A percentile compares a stretch with the other conserved stretches of the same genome.
Conservation (phyloP, 2,797 vertebrate species). For the Pseudochirops cupreus region DNA sequence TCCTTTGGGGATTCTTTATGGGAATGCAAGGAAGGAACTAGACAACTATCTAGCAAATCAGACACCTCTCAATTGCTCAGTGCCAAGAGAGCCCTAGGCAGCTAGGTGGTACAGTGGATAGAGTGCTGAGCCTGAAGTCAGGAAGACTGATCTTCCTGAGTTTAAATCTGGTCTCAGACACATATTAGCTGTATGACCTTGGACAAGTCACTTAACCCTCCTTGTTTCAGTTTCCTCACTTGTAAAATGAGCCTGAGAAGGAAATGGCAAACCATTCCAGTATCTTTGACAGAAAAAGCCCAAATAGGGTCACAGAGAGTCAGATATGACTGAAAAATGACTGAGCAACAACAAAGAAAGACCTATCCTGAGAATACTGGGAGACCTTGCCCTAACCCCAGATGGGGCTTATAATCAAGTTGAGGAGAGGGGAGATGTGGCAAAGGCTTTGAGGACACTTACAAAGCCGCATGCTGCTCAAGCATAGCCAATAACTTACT, state of each 20-base stretch:
- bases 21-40: neutral
- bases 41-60: neutral
- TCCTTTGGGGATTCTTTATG: neutral
- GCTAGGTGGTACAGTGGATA: neutral
- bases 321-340: neutral
- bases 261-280: neutral
- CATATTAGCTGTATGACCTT: neutral
- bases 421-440: neutral
- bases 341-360: neutral
- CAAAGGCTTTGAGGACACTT: conserved; percentile 14
- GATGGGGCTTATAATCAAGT: neutral
- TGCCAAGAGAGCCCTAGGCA: neutral
- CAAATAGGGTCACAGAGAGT: neutral
- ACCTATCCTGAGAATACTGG: neutral
- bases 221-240: neutral
- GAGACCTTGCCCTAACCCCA: neutral
- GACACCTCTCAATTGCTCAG: neutral
- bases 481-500: neutral
- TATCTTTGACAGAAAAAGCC: neutral
- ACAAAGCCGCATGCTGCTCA: neutral
- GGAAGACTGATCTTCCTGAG: neutral
- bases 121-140: neutral
- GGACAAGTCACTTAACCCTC: neutral
- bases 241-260: neutral
- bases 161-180: neutral